These are phyloP conservation scores for Agrotis segetum DNA, from an alignment of 2,888 invertebrate genomes.

Conservation along the genomic window DNA sequence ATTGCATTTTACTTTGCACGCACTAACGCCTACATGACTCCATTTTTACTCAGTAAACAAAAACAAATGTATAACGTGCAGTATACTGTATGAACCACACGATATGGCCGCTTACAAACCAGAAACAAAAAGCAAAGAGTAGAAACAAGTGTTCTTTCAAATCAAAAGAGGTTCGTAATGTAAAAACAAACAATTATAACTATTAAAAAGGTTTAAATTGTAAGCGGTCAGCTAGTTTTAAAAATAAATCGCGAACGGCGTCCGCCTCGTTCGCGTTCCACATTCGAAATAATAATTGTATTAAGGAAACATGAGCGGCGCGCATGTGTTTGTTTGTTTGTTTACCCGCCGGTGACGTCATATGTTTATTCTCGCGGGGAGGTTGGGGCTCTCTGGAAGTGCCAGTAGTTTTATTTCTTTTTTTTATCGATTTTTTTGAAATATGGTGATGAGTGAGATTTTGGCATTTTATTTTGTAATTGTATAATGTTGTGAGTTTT, in stretches of 20 bases:
- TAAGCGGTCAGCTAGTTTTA: constrained; percentile 63
- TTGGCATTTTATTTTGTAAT: neutral
- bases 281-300: constrained; percentile 91
- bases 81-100: constrained; percentile 17
- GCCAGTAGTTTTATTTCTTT: constrained; percentile 50
- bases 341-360: constrained; percentile 91
- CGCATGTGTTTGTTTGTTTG: constrained; percentile 92
- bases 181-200: constrained; percentile 55
- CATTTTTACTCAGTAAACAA: constrained; percentile 47
- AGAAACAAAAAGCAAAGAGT: constrained; percentile 35
- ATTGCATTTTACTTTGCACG: constrained; percentile 24
- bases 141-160: constrained; percentile 47
- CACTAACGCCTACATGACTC: constrained; percentile 31
- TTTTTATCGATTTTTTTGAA: constrained; percentile 34
- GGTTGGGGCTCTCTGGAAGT: constrained; percentile 68
- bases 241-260: constrained; percentile 71
- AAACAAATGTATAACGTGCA: constrained; percentile 43
- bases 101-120: constrained; percentile 41
- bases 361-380: constrained; percentile 90
- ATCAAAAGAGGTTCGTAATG: constrained; percentile 52
- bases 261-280: constrained; percentile 84
- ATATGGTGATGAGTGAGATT: neutral
- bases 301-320: constrained; percentile 91
- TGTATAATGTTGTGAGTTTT: neutral
- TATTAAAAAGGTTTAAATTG: constrained; percentile 56